Evolutionary conservation across 2,888 invertebrate species (phyloP), one percentile per base, ranked within the genome.

Genomic region (Hirtodrosophila histrioides): DNA sequence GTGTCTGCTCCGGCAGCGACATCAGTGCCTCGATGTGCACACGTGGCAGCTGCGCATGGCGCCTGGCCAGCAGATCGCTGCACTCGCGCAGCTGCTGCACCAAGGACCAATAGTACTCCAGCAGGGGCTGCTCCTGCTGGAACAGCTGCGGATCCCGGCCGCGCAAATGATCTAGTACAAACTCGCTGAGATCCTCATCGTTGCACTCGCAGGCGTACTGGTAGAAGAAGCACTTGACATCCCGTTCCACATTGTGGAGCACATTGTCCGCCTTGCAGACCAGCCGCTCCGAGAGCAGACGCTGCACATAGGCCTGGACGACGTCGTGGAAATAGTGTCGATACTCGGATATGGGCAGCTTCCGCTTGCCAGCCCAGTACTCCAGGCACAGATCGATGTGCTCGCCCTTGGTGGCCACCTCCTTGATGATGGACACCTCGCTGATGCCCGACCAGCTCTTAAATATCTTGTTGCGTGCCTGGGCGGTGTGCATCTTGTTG

Each of bases 111-210:
- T 89, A 86, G n/a, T 90, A 89, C 8, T 89, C 78, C 12, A 90
- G 69, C 8, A 89, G 77, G 0, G 73, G 65, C 50, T 86, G 78
- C 37, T 89, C 86, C 11, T 84, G 67, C 11, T 88, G 89, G 35
- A 86, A 91, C 8, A 76, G 70, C 7, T 78, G 57, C 12, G 93
- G 91, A 8, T 92, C 90, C 31, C 92, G 91, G 67, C 93, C 94
- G 41, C 93, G 92, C 61, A 96, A 90, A 87, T 95, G 93, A 49
- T 94, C 93, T 12, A 94, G 93, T 71, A 96, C 93, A 75, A 94
- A 94, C 77, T 95, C 94, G 78, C 95, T 92, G 48, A 95, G 91
- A 31, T 91, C 91, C n/a, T 72, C 77, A 66, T 93, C 93, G 68
- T 94, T 93, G 37, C 94, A 94, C 46, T 93, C 93, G 69, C 93